Evolutionary conservation across 2,888 invertebrate species (phyloP).

Genomic region (Ochropacha duplaris): DNA sequence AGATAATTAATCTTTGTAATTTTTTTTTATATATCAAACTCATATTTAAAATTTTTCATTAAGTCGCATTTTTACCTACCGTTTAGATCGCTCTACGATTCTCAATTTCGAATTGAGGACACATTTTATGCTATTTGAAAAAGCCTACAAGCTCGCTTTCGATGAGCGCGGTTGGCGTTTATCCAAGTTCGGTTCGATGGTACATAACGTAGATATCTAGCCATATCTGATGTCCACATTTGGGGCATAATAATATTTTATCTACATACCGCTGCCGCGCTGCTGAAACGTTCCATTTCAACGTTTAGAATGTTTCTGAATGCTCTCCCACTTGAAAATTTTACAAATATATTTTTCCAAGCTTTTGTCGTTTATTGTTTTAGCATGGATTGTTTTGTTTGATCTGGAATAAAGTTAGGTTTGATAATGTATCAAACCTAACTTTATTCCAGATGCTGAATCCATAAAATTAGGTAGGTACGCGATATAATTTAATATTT

Average conservation of each 20-base stretch:
- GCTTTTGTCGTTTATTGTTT: neutral
- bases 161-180: slow-evolving; percentile 39
- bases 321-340: slow-evolving; percentile 10
- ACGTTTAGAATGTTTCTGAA: slow-evolving; percentile 30
- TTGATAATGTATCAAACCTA: no score
- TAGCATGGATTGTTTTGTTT: neutral
- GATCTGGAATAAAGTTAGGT: neutral
- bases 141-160: slow-evolving; percentile 37
- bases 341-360: neutral
- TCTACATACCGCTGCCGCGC: slow-evolving; percentile 37
- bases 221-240: slow-evolving; percentile 51
- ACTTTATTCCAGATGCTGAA: no score
- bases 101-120: slow-evolving; percentile 34
- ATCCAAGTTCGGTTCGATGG: slow-evolving; percentile 47
- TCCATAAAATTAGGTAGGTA: no score
- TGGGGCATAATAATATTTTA: slow-evolving; percentile 64
- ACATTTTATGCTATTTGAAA: slow-evolving; percentile 50
- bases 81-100: neutral
- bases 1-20: no score
- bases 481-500: no score
- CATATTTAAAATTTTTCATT: no score
- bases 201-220: slow-evolving; percentile 43
- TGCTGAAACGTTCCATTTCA: slow-evolving; percentile 27
- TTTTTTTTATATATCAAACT: no score
- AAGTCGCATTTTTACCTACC: neutral